Evolutionary conservation across 2,113 vertebrate species (phyloP).

Genomic region (Narcine bancroftii): DNA sequence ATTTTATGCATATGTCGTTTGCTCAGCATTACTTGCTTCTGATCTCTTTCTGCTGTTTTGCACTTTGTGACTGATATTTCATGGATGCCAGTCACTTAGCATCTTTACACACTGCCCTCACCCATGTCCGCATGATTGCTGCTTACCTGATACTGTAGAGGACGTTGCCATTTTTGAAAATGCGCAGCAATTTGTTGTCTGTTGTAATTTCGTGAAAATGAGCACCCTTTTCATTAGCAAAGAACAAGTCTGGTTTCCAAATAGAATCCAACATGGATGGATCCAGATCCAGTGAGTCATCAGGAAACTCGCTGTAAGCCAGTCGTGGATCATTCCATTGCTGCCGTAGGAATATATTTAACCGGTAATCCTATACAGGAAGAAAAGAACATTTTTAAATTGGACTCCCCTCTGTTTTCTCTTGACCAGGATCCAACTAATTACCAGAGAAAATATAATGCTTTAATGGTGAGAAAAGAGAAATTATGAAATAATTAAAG

Average conservation of each 20-base stretch:
- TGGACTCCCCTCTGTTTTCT: neutral
- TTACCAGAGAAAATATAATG: neutral
- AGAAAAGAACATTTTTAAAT: neutral
- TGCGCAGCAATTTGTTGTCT: slow-evolving; percentile 93
- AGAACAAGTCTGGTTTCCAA: slow-evolving; percentile 98
- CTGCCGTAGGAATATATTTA: slow-evolving; percentile 96
- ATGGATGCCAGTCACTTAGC: neutral
- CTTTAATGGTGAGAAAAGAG: neutral
- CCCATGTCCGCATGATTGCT: neutral
- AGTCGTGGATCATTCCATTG: slow-evolving; percentile 96
- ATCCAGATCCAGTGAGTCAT: slow-evolving; percentile 90
- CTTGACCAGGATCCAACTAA: no score
- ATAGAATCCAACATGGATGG: slow-evolving; percentile 98
- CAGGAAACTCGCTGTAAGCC: slow-evolving; percentile 92
- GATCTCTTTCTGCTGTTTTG: neutral
- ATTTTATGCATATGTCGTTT: no score
- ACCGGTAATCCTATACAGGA: slow-evolving; percentile 77
- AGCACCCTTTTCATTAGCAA: slow-evolving; percentile 95
- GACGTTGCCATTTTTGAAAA: slow-evolving; percentile 89
- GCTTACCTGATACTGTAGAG: slow-evolving; percentile 94
- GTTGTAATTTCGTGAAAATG: slow-evolving; percentile 98
- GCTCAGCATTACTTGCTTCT: neutral
- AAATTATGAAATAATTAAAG: neutral
- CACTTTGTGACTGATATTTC: neutral
- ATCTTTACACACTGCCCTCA: neutral